Evolutionary conservation across 1,140 invertebrate genomes (phyloP).

Genomic region (Acromyrmex echinatior): DNA sequence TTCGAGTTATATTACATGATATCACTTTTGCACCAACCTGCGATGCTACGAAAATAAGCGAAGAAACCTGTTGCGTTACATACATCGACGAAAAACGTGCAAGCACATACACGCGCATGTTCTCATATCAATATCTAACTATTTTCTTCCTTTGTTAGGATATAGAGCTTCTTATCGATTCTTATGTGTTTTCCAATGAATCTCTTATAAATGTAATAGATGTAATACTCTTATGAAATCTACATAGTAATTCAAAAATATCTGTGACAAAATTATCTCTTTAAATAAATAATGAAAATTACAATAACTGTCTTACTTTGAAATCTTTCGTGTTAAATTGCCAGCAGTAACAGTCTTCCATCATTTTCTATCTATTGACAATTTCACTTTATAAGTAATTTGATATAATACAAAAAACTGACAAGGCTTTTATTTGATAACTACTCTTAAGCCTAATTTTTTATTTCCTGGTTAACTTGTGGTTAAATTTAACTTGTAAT

Average conservation of each 20-base stretch:
- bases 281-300: background rate
- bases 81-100: slow-evolving; percentile 21
- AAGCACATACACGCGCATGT: background rate
- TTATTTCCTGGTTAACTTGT: too few species aligned
- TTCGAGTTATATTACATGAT: slow-evolving; percentile 50
- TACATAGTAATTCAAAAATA: background rate
- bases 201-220: background rate
- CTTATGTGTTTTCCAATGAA: background rate
- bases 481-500: too few species aligned
- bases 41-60: slow-evolving; percentile 50
- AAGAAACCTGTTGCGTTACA: slow-evolving; percentile 65
- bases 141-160: background rate
- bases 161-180: slow-evolving; percentile 6
- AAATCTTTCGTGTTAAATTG: slow-evolving; percentile 15
- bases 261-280: background rate
- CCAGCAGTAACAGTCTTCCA: background rate
- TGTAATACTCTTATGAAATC: too few species aligned
- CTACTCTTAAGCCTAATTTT: too few species aligned
- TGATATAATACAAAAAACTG: background rate
- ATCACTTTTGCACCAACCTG: slow-evolving; percentile 26
- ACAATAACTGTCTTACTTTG: too few species aligned
- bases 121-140: slow-evolving; percentile 37
- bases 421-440: too few species aligned
- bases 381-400: background rate
- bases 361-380: background rate